Base-by-base conservation (phyloP, 2,113 vertebrate genomes). In the Prietella phreatophila region DNA sequence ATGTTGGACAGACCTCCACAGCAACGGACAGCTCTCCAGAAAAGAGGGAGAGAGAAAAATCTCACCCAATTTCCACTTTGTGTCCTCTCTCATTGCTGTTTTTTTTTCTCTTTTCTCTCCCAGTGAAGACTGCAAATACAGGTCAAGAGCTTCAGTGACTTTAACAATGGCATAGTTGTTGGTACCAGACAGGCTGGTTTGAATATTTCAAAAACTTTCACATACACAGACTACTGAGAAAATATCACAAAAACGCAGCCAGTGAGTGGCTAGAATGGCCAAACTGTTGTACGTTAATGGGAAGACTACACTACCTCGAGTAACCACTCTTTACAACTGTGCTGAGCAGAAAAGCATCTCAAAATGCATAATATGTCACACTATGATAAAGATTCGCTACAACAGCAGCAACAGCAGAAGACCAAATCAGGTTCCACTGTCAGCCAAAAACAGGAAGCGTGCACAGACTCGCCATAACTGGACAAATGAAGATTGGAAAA, bases 1-100 rank as follows among this genome's bases (percentile, higher is more conserved):
- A 95, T 95, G 94, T 94, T 95, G 96, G 94, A 95, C 94, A 96
- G 95, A 94, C 95, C 93, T 96, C 95, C 95, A 93, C 94, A 94
- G 95, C 94, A 96, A 95, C 94, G 94, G 93, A 93, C 94, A 93
- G 79, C 90, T 71, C 85, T 88, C 84, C 79, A 73, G 71, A 76
- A 86, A 85, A 80, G 81, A 65, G 60, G 65, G 4, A 83, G 85
- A 86, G 30, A 67, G 36, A 69, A 79, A 65, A 71, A 47, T 67
- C 79, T 89, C 65, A 75, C 85, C 78, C 84, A 84, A 61, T 89
- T 89, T 89, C 58, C 5, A 81, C 94, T 95, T 93, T 95, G 94
- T 95, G 67, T 88, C 53, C 76, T 85, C 85, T 76, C 67, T 86
- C 50, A 65, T 75, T 86, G 84, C 61, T 36, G 53, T 79, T n/a